Evolutionary conservation across 2,888 invertebrate genomes (phyloP), one percentile per base, ranked within the genome.

Genomic region (Leucophenga montana): DNA sequence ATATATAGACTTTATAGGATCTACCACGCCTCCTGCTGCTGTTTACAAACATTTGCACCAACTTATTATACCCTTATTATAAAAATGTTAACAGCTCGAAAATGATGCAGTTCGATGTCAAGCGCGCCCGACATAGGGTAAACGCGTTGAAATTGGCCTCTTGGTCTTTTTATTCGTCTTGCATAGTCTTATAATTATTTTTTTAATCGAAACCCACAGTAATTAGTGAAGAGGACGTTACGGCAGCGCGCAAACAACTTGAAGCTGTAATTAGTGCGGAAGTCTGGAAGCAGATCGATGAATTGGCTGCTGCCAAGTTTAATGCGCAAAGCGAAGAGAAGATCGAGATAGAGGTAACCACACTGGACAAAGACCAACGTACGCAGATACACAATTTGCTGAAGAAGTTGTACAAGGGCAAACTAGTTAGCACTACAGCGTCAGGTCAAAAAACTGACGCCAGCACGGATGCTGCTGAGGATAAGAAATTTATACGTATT

Each of bases 381-480:
- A 93, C 92, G 3, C 90, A 90, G 78, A 92, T 96, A 64, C 96
- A 97, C 85, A 90, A 91, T 73, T 90, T 93, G 33, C 90, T 97
- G 0, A 94, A 94, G 82, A 91, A 91, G 69, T 89, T 92, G 0
- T 95, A 92, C 84, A 91, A 91, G 6, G 89, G 90, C 0, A 91
- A 91, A 71, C 89, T 95, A 9, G 89, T 92, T 3, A 93, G 94
- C 73, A 92, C 92, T 73, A 50, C 0, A 92, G 91, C 75, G 94
- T 94, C 79, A 0, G 16, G 18, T 8, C 14, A 88, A 91, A 65
- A 91, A 80, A 16, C 74, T 75, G 68, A 73, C 72, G 6, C 71
- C n/a, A n/a, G n/a, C 57, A 50, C 67, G 67, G n/a, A 64, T 11
- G 33, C 31, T 14, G 8, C 13, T 0, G 75, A 74, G 11, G 71